These are phyloP conservation scores for Plagiodera versicolora DNA, from an alignment of 2,888 invertebrate genomes.

Conservation along the genomic window DNA sequence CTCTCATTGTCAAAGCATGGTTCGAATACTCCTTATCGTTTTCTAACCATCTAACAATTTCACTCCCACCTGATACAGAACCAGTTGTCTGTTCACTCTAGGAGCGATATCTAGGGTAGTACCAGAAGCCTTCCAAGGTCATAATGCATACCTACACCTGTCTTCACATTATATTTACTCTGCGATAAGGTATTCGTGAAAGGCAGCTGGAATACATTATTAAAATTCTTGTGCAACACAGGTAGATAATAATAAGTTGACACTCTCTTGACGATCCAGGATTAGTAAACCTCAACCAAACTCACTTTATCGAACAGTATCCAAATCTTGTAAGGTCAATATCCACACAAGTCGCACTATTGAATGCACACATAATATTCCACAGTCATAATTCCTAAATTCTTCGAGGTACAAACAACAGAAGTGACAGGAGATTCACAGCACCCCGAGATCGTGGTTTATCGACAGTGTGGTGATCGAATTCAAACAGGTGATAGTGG, in stretches of 20 bases:
- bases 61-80: neutral
- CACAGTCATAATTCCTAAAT: slow-evolving; percentile 20
- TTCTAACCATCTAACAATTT: neutral
- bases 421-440: slow-evolving; percentile 13
- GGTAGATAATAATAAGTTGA: neutral
- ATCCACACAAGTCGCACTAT: slow-evolving; percentile 32
- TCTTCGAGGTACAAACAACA: neutral
- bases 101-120: neutral
- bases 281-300: neutral
- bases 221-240: neutral
- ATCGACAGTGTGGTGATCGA: slow-evolving; percentile 7
- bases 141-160: neutral
- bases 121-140: neutral
- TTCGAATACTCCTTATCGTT: neutral
- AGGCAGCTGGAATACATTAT: neutral
- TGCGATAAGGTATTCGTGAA: neutral
- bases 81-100: neutral
- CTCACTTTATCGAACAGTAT: slow-evolving; percentile 18
- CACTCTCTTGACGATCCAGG: neutral
- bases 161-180: neutral
- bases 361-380: slow-evolving; percentile 23
- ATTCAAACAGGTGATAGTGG: slow-evolving; percentile 22
- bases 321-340: slow-evolving; percentile 13
- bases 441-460: slow-evolving; percentile 12
- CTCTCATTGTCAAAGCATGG: too few species aligned